Evolutionary conservation across 2,113 vertebrate species (phyloP).

Genomic region (Malurus elegans): DNA sequence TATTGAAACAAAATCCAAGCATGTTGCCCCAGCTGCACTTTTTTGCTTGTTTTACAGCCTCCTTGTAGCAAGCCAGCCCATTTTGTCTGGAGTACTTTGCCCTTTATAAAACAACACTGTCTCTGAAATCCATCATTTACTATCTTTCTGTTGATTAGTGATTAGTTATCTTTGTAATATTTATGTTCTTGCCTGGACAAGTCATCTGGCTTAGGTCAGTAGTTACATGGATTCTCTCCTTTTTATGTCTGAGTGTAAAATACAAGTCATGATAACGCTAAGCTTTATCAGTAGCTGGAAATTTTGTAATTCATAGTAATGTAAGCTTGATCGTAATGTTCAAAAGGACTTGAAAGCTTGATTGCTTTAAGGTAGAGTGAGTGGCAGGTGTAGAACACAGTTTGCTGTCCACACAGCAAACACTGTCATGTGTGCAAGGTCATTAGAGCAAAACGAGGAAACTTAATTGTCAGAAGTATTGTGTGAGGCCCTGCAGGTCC

Average conservation of each 20-base stretch:
- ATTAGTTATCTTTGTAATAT: background rate
- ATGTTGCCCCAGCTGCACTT: background rate
- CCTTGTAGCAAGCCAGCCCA: background rate
- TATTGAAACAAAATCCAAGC: background rate
- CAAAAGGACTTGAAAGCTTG: background rate
- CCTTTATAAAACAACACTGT: background rate
- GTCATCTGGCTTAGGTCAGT: background rate
- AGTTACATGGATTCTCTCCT: background rate
- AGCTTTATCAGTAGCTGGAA: background rate
- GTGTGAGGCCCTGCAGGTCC: background rate
- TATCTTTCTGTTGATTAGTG: background rate
- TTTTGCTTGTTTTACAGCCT: background rate
- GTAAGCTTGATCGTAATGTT: background rate
- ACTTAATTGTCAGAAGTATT: background rate
- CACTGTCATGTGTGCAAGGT: background rate
- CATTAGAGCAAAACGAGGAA: background rate
- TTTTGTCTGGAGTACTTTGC: background rate
- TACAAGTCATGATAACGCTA: background rate
- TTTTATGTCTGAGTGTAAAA: background rate
- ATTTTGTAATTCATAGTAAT: background rate
- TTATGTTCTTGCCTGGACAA: background rate
- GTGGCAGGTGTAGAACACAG: background rate
- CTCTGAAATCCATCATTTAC: background rate
- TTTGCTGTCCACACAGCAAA: background rate
- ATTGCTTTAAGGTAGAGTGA: background rate